These are phyloP conservation scores for Eulemur albifrons DNA, from an alignment of 2,797 vertebrate genomes.

Conservation along the genomic window DNA sequence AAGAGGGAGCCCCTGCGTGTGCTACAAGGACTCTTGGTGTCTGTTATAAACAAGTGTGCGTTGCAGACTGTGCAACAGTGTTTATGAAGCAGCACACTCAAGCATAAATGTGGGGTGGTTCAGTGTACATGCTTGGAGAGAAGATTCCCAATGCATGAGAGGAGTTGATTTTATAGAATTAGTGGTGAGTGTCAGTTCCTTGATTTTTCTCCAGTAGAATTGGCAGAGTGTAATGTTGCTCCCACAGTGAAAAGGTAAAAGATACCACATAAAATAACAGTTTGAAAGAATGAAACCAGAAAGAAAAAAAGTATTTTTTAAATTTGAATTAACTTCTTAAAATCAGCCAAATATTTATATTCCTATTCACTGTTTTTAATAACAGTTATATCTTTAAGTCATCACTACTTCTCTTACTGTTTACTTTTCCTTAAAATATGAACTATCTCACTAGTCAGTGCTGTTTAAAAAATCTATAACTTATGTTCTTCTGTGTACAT, in stretches of 20 bases:
- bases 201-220: not conserved
- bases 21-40: not conserved
- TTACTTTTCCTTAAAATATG: slow-evolving; percentile 14
- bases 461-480: not conserved
- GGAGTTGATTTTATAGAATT: not conserved
- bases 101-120: not conserved
- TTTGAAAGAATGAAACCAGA: not conserved
- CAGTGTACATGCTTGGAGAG: not conserved
- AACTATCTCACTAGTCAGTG: not conserved
- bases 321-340: not conserved
- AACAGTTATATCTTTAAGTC: not conserved
- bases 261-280: not conserved
- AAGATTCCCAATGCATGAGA: not conserved
- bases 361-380: not conserved
- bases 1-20: not conserved
- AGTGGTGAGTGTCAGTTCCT: not conserved
- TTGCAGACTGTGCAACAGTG: not conserved
- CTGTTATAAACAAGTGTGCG: not conserved
- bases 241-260: not conserved
- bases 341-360: not conserved
- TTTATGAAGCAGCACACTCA: not conserved
- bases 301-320: not conserved
- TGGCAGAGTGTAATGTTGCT: not conserved
- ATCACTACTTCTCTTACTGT: not conserved
- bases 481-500: not conserved